These are phyloP conservation scores for Fratercula arctica DNA, from an alignment of 2,797 vertebrate species.

Conservation along the genomic window DNA sequence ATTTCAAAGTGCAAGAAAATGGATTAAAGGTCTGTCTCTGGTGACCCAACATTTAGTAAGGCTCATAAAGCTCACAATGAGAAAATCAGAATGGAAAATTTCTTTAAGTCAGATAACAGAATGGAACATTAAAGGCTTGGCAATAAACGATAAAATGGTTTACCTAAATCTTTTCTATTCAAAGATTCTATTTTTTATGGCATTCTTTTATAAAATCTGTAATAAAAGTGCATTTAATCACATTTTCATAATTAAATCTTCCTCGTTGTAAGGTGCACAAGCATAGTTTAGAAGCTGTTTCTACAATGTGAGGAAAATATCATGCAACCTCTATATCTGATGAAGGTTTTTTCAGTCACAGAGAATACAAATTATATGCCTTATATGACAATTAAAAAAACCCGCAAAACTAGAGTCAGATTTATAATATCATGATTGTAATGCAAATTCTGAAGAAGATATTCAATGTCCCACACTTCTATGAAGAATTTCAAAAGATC, in stretches of 20 bases:
- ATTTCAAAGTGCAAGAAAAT: not conserved
- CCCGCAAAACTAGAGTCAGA: not conserved
- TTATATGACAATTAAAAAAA: not conserved
- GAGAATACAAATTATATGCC: not conserved
- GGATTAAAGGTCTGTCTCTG: not conserved
- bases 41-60: not conserved
- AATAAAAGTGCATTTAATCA: not conserved
- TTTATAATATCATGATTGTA: not conserved
- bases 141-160: not conserved
- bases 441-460: not conserved
- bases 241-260: not conserved
- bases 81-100: not conserved
- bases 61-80: not conserved
- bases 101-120: not conserved
- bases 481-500: not conserved
- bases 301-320: not conserved
- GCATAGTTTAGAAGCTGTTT: not conserved
- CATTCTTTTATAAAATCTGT: not conserved
- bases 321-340: not conserved
- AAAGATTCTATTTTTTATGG: not conserved
- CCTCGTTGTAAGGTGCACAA: not conserved
- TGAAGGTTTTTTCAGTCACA: not conserved
- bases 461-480: not conserved
- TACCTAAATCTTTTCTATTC: not conserved
- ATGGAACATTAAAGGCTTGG: not conserved